Percentiles rank a stretch among this genome's conserved stretches.
These are phyloP conservation scores for Serranus cabrilla DNA, from an alignment of 2,797 vertebrate genomes.

Conservation along the genomic window DNA sequence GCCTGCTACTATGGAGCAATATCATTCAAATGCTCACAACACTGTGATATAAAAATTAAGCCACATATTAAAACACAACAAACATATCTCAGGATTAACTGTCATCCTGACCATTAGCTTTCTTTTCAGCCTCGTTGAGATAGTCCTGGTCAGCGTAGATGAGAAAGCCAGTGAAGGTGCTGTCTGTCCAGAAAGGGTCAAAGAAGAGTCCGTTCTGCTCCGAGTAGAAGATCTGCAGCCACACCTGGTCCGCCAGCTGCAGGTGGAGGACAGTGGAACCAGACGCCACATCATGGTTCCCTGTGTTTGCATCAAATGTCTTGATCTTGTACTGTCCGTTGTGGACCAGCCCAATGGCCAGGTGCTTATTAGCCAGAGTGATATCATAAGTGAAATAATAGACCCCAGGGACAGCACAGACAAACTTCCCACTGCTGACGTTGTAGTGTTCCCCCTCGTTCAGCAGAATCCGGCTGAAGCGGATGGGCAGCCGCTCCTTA, in stretches of 20 bases:
- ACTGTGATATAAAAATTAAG: background rate
- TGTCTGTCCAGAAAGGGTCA: constrained; percentile 98
- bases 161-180: constrained; percentile 97
- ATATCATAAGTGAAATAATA: constrained; percentile 98
- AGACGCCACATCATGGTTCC: constrained; percentile 96
- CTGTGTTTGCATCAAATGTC: constrained; percentile 97
- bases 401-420: constrained; percentile 92
- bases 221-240: constrained; percentile 98
- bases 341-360: constrained; percentile 96
- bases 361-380: constrained; percentile 95
- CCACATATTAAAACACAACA: background rate
- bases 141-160: constrained; percentile 93
- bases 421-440: constrained; percentile 92
- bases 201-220: constrained; percentile 98
- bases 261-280: constrained; percentile 94
- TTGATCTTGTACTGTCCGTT: constrained; percentile 97
- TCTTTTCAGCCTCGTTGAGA: constrained; percentile 84
- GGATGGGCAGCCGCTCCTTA: constrained; percentile 93
- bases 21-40: background rate
- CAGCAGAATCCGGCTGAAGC: constrained; percentile 94
- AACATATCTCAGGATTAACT: constrained; percentile 38
- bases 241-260: constrained; percentile 92
- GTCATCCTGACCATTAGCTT: constrained; percentile 65
- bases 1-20: background rate
- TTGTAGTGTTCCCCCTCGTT: constrained; percentile 97